These are phyloP conservation scores for Archilochus colubris DNA, from an alignment of 2,113 vertebrate genomes.

Conservation along the genomic window DNA sequence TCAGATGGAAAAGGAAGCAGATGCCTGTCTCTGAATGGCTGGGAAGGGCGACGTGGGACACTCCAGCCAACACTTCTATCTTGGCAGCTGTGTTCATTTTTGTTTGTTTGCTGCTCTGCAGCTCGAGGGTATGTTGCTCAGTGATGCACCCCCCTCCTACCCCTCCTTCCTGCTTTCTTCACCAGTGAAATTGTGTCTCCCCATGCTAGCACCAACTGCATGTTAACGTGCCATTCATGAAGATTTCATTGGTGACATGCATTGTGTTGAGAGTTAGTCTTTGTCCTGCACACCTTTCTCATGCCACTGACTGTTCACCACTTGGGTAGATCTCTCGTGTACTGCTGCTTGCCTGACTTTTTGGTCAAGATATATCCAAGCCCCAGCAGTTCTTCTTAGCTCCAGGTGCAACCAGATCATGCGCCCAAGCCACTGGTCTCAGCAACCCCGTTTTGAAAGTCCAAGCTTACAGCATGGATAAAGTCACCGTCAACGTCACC, in stretches of 20 bases:
- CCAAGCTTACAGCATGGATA: conserved; percentile 33
- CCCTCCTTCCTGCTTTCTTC: conserved; percentile 19
- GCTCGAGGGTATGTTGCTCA: conserved; percentile 9
- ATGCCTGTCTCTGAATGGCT: conserved; percentile 17
- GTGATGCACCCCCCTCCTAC: not conserved
- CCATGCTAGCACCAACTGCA: conserved; percentile 59
- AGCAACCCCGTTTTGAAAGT: not conserved
- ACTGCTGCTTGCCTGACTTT: not conserved
- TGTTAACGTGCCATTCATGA: conserved; percentile 63
- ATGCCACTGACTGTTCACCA: conserved; percentile 67
- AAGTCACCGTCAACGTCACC: conserved; percentile 37
- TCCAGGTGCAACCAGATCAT: conserved; percentile 3
- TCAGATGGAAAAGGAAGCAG: conserved; percentile 62
- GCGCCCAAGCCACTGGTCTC: not conserved
- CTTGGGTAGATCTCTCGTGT: conserved; percentile 69
- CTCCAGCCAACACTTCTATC: conserved; percentile 30
- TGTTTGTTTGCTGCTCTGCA: conserved; percentile 24
- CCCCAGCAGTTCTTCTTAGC: conserved; percentile 16
- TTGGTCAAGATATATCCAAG: not conserved
- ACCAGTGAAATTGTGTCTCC: conserved; percentile 49
- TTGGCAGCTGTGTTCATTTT: conserved; percentile 36
- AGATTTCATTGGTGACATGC: conserved; percentile 75
- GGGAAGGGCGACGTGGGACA: conserved; percentile 20
- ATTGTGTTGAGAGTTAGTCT: conserved; percentile 73
- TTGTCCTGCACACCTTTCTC: conserved; percentile 75